phyloP scores from a whole-genome alignment of 2,113 vertebrate species.

The Tinamus guttatus region DNA sequence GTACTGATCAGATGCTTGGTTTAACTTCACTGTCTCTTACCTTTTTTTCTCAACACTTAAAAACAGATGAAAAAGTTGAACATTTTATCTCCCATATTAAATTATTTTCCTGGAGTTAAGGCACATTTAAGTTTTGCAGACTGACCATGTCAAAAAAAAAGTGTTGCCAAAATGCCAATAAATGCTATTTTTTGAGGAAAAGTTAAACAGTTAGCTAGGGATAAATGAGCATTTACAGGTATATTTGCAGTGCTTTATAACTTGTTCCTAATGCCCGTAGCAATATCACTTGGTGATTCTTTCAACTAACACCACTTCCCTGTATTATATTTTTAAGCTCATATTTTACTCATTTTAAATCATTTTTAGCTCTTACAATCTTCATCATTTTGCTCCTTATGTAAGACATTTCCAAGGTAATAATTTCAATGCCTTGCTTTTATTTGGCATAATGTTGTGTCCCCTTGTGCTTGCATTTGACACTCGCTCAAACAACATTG shows the following conservation, averaged over 20 bases:
- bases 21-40: neutral
- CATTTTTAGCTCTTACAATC: neutral
- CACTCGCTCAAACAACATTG: neutral
- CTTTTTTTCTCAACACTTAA: neutral
- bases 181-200: neutral
- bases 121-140: neutral
- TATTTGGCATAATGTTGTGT: neutral
- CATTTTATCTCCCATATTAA: neutral
- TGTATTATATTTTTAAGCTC: neutral
- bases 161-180: neutral
- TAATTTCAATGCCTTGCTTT: neutral
- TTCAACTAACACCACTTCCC: neutral
- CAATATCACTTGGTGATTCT: neutral
- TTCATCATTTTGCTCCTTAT: neutral
- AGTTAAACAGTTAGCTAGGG: neutral
- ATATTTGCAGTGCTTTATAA: neutral
- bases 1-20: neutral
- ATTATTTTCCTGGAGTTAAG: neutral
- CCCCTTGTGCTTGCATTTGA: slow-evolving; percentile 18
- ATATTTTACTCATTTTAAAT: neutral
- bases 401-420: neutral
- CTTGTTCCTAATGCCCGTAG: neutral
- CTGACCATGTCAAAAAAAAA: neutral
- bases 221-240: neutral
- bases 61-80: neutral